Evolutionary conservation across 2,888 invertebrate species (phyloP), one percentile per base, ranked within the genome.

Genomic region (Cybosia mesomella): DNA sequence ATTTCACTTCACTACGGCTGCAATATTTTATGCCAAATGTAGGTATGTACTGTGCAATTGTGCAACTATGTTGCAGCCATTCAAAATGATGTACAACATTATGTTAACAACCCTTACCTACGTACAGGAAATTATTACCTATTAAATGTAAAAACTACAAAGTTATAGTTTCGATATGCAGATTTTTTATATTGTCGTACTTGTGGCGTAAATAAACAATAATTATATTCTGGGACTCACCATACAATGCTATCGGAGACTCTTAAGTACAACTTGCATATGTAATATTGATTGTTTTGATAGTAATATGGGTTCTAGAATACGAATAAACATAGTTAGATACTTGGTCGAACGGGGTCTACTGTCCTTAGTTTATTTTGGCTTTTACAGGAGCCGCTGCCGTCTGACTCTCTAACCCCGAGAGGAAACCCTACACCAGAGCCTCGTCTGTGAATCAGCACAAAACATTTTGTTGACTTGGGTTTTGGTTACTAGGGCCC

Each of bases 1-100:
- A 13, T n/a, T 43, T 18, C 5, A 4, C 39, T 54, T 3, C 21
- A 21, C n/a, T 21, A 13, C 34, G n/a, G 2, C 0, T 11, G 8
- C 7, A 22, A 13, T 7, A 36, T 34, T 58, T 34, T 58, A n/a
- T 32, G 43, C 43, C 43, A 18, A 43, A 43, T 43, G 43, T 18
- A 43, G 18, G 3, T 57, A 15, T n/a, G 18, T n/a, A n/a, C 2
- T 34, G 11, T 58, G 10, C 32, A 34, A n/a, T 11, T 58, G 21
- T 11, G 18, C 60, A 66, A 66, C 66, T 60, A 54, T 60, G 60
- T 39, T 54, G 36, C 36, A n/a, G 24, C n/a, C 64, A n/a, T 57
- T 15, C 21, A 24, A 58, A 43, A 18, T 58, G 21, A 58, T 32
- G 32, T 15, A 28, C 28, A 28, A 13, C 21, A 49, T 22, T 22